These are phyloP conservation scores for Penaeus vannamei DNA, from an alignment of 1,140 invertebrate genomes.

Conservation along the genomic window DNA sequence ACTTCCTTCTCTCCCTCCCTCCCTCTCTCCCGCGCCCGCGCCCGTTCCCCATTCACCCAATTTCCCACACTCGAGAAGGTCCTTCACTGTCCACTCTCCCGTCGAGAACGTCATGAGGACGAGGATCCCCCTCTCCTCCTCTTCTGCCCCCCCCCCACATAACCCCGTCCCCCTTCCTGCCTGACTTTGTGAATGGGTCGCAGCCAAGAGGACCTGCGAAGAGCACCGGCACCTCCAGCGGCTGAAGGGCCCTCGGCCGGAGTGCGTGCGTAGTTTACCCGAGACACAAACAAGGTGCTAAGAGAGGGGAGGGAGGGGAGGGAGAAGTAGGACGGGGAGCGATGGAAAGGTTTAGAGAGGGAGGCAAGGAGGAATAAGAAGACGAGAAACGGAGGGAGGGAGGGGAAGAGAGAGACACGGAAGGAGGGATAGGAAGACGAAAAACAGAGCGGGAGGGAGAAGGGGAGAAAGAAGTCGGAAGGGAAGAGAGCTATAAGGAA, in stretches of 20 bases:
- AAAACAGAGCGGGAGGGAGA: constrained; percentile 9
- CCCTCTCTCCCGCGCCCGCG: background rate
- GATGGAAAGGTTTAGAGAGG: background rate
- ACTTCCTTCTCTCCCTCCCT: constrained; percentile 13
- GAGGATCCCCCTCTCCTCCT: background rate
- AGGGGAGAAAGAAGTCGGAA: background rate
- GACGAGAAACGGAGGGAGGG: background rate
- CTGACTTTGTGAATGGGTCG: background rate
- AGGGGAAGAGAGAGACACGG: background rate
- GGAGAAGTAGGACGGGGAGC: background rate
- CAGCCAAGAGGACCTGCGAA: too few species aligned
- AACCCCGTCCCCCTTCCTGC: background rate
- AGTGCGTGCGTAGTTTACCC: too few species aligned
- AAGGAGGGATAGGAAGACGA: background rate
- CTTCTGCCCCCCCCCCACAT: background rate
- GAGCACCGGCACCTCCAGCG: too few species aligned
- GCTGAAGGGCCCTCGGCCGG: too few species aligned
- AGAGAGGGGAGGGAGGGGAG: background rate
- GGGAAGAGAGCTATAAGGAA: background rate
- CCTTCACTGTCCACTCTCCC: background rate
- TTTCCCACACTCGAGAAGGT: background rate
- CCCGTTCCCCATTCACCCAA: background rate
- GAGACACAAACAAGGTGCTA: background rate
- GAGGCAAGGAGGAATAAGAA: background rate
- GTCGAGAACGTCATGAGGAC: background rate